These are phyloP conservation scores for Cercopithecus diana DNA, from an alignment of 2,797 vertebrate species.

Conservation along the genomic window DNA sequence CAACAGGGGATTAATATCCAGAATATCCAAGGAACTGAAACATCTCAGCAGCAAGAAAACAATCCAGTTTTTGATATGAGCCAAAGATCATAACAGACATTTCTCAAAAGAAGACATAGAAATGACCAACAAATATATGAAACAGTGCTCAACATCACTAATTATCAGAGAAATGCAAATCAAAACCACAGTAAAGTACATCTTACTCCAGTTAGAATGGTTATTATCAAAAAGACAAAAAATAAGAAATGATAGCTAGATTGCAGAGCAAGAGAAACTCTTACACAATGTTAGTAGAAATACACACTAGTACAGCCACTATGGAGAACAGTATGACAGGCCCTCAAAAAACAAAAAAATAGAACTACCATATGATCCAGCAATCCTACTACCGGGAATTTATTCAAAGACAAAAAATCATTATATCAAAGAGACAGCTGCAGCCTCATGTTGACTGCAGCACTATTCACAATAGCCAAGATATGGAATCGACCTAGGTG, in stretches of 20 bases:
- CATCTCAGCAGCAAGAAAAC: background rate
- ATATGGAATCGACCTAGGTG: background rate
- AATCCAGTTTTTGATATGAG: background rate
- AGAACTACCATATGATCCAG: background rate
- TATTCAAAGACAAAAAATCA: background rate
- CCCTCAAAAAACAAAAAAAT: background rate
- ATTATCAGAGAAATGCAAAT: background rate
- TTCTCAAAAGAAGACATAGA: background rate
- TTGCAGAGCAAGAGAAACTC: background rate
- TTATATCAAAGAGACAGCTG: background rate
- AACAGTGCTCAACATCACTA: background rate
- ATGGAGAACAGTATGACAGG: background rate
- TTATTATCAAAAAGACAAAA: background rate
- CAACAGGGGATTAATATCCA: background rate
- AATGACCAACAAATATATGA: background rate
- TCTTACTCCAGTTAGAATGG: background rate
- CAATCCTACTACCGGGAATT: background rate
- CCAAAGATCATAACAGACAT: background rate
- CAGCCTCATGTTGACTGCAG: background rate
- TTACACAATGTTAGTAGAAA: background rate
- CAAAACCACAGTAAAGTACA: background rate
- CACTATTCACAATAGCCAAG: background rate
- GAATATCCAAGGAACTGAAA: background rate
- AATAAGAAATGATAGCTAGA: background rate
- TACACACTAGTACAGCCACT: background rate